A percentile compares a stretch with the other conserved stretches of the same genome.
phyloP scores from a whole-genome alignment of 2,797 vertebrate genomes.

The Lithobates sylvaticus region DNA sequence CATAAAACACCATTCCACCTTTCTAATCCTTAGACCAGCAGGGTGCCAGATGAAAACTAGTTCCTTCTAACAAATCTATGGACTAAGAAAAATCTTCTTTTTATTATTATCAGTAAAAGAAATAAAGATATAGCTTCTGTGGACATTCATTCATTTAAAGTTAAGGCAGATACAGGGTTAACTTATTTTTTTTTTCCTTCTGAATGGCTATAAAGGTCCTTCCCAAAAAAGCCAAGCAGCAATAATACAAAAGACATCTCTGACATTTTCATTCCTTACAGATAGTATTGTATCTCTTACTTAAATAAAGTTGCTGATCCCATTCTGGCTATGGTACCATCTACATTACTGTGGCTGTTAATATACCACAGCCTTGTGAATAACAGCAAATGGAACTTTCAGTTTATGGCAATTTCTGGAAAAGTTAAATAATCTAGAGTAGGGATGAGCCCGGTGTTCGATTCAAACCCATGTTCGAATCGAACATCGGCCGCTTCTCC shows the following conservation, averaged over 20 bases:
- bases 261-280: too few relatives aligned
- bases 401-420: too few relatives aligned
- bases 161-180: background rate
- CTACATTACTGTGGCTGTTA: too few relatives aligned
- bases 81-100: constrained; percentile 9
- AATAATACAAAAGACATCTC: background rate
- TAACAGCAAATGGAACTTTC: too few relatives aligned
- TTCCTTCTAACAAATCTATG: constrained; percentile 19
- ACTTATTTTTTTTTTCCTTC: background rate
- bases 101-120: background rate
- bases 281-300: too few relatives aligned
- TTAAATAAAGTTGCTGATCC: too few relatives aligned
- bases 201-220: background rate
- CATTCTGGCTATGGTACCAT: too few relatives aligned
- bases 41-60: constrained; percentile 36
- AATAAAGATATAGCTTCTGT: constrained; percentile 1
- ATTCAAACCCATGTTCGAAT: too few relatives aligned
- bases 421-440: too few relatives aligned
- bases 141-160: background rate
- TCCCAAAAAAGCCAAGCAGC: background rate
- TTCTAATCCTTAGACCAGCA: constrained; percentile 29
- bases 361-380: too few relatives aligned
- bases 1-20: constrained; percentile 34
- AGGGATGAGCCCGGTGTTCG: too few relatives aligned
- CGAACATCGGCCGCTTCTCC: too few relatives aligned